Conservation (phyloP, 1,140 invertebrate genomes). For the Neodiprion virginianus region DNA sequence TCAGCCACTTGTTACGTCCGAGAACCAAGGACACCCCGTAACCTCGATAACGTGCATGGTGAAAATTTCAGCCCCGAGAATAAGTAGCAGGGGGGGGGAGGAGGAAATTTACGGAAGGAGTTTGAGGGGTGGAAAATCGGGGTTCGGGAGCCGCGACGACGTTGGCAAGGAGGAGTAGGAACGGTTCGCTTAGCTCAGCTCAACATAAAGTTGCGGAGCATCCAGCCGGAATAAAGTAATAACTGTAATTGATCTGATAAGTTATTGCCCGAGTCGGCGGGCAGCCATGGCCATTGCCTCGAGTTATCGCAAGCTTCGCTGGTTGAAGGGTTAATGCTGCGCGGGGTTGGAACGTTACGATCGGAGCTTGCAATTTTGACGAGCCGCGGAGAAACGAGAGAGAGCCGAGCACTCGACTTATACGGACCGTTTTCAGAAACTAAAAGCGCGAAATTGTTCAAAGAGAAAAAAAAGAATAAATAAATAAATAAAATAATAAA, state of each 20-base stretch:
- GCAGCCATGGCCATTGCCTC: slow-evolving; percentile 9
- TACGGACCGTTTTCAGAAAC: no score
- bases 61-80: no score
- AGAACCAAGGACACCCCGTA: no score
- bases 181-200: slow-evolving; percentile 46
- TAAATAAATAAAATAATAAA: no score
- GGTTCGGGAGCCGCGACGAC: not conserved
- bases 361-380: not conserved
- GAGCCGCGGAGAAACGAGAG: not conserved
- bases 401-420: no score
- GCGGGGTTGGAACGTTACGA: no score
- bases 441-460: no score
- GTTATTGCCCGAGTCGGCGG: slow-evolving; percentile 39
- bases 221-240: slow-evolving; percentile 56
- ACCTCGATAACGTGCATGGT: no score
- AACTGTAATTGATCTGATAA: slow-evolving; percentile 60
- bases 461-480: no score
- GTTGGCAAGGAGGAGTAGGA: slow-evolving; percentile 25
- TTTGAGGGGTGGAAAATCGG: not conserved
- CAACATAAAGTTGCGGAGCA: slow-evolving; percentile 44
- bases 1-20: no score
- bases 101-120: not conserved
- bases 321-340: no score
- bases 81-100: not conserved
- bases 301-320: not conserved